Percentiles rank a stretch among this genome's conserved stretches.
phyloP scores from a whole-genome alignment of 2,797 vertebrate species.

The Chelidonichthys spinosus region DNA sequence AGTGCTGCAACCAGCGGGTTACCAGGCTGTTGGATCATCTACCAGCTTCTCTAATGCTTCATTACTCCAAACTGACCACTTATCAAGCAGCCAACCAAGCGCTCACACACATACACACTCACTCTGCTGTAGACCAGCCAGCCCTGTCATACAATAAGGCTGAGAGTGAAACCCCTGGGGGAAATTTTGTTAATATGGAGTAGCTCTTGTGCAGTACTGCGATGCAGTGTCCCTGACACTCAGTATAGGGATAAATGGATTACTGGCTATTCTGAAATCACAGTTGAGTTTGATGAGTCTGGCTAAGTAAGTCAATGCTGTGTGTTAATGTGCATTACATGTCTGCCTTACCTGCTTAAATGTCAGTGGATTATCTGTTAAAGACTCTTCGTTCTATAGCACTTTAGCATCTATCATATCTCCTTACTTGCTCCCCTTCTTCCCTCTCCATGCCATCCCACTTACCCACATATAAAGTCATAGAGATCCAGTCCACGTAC shows the following conservation, averaged over 20 bases:
- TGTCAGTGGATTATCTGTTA: conserved; percentile 52
- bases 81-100: conserved; percentile 45
- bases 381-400: conserved; percentile 32
- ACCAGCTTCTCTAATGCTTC: conserved; percentile 68
- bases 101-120: conserved; percentile 22
- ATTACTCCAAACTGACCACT: conserved; percentile 65
- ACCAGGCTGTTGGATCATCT: conserved; percentile 59
- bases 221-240: conserved; percentile 61
- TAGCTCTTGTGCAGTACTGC: conserved; percentile 74
- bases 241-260: conserved; percentile 68
- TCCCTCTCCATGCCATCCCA: not conserved
- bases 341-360: conserved; percentile 45
- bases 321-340: conserved; percentile 49
- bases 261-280: conserved; percentile 65
- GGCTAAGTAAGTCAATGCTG: conserved; percentile 50
- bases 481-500: not conserved
- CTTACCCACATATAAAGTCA: not conserved
- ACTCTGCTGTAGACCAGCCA: conserved; percentile 55
- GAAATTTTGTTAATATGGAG: conserved; percentile 76
- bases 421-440: not conserved
- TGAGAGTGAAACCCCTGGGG: conserved; percentile 71
- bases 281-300: conserved; percentile 53
- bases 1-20: conserved; percentile 55
- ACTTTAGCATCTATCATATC: conserved; percentile 23
- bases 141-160: conserved; percentile 69